Conservation (phyloP, 35 echinoderm and acorn worm species). For the Ophioderma brevispina region DNA sequence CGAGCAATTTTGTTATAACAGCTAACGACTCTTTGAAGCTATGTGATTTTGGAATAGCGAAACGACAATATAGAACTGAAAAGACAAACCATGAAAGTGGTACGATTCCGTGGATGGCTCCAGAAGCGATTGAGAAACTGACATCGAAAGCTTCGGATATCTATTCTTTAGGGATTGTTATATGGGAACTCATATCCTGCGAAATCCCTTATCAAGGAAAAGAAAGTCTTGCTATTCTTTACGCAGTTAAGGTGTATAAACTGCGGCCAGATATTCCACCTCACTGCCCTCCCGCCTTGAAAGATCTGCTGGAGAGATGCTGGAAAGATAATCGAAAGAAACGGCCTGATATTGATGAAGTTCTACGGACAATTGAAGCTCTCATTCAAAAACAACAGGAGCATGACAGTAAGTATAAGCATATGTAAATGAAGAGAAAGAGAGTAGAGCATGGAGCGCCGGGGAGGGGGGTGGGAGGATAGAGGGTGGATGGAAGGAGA, state of each 20-base stretch:
- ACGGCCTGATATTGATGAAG: not conserved
- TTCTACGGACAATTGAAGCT: not conserved
- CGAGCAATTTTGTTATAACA: constrained; percentile 11
- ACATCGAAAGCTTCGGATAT: not conserved
- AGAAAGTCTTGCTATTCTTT: not conserved
- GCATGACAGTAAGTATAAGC: not conserved
- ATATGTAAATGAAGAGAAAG: too few species aligned
- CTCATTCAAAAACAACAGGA: not conserved
- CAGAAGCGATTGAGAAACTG: not conserved
- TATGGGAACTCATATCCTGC: constrained; percentile 3
- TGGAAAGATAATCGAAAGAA: not conserved
- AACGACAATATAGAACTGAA: not conserved
- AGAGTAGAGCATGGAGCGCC: too few species aligned
- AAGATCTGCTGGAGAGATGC: not conserved
- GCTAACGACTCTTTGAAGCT: constrained; percentile 1
- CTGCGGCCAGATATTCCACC: not conserved
- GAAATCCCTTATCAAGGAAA: not conserved
- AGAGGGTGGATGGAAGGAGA: too few species aligned
- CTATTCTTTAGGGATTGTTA: constrained; percentile 4
- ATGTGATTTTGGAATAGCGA: constrained; percentile 2
- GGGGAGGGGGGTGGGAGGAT: too few species aligned
- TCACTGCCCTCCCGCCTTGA: not conserved
- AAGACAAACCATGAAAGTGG: not conserved
- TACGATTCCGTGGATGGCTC: constrained; percentile 1
- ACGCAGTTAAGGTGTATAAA: not conserved